Percentiles rank a stretch among this genome's conserved stretches.
Conservation (phyloP, 2,888 invertebrate species). For the Agonopterix heracliana region DNA sequence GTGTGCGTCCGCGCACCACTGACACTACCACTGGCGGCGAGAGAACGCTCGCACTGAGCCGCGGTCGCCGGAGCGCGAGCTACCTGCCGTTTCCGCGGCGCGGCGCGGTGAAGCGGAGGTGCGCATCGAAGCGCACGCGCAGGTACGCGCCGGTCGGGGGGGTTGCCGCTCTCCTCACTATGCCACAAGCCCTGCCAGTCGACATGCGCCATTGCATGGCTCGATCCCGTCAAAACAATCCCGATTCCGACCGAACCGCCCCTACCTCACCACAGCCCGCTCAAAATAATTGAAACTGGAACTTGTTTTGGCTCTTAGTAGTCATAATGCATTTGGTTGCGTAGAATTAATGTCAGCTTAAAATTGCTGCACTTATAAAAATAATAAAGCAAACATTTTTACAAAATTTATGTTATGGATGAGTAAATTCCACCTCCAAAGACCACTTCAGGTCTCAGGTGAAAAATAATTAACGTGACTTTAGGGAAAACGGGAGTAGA, state of each 20-base stretch:
- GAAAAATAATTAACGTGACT: too few relatives aligned
- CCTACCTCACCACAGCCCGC: conserved; percentile 10
- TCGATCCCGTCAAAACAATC: conserved; percentile 40
- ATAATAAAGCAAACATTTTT: too few relatives aligned
- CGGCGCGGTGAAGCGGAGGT: conserved; percentile 62
- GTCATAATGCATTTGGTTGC: neutral
- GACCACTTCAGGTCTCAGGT: too few relatives aligned
- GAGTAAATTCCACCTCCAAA: too few relatives aligned
- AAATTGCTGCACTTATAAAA: too few relatives aligned
- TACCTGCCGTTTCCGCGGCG: conserved; percentile 61
- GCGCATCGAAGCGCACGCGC: conserved; percentile 71
- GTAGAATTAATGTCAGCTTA: too few relatives aligned
- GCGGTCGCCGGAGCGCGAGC: conserved; percentile 48
- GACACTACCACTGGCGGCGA: conserved; percentile 73
- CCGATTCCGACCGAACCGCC: conserved; percentile 15
- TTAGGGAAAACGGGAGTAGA: too few relatives aligned
- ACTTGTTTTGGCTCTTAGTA: neutral
- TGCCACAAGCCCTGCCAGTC: conserved; percentile 23
- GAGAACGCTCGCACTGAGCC: conserved; percentile 73
- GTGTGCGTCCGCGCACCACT: conserved; percentile 60
- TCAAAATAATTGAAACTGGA: neutral
- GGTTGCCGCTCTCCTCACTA: conserved; percentile 32
- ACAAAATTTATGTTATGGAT: too few relatives aligned
- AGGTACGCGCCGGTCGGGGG: conserved; percentile 42
- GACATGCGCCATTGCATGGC: conserved; percentile 15